Percentiles rank a stretch among this genome's conserved stretches.
Evolutionary conservation across 2,888 invertebrate species (phyloP).

Genomic region (Agonum fuliginosum): DNA sequence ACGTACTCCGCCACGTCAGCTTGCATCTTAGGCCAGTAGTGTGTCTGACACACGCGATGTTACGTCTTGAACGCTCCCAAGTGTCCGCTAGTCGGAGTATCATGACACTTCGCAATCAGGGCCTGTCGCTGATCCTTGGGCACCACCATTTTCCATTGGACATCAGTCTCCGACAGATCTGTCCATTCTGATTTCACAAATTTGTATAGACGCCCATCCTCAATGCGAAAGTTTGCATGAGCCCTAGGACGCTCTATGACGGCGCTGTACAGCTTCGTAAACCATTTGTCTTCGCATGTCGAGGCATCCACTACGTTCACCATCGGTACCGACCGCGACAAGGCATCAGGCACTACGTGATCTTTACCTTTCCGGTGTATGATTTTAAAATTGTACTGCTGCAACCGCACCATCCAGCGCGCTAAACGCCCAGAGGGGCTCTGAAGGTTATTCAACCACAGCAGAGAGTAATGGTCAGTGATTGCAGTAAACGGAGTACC

Average conservation of each 20-base stretch:
- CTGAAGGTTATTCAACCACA: neutral
- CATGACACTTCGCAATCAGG: neutral
- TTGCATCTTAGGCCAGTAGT: constrained; percentile 20
- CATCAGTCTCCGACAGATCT: neutral
- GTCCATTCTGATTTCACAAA: neutral
- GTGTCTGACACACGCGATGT: neutral
- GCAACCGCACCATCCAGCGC: constrained; percentile 57
- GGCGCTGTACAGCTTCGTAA: constrained; percentile 54
- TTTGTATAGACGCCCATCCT: neutral
- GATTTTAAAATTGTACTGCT: constrained; percentile 59
- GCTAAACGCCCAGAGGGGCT: neutral
- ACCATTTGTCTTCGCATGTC: constrained; percentile 32
- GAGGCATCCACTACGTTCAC: neutral
- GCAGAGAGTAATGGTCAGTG: constrained; percentile 26
- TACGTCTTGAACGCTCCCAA: neutral
- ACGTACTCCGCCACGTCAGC: constrained; percentile 27
- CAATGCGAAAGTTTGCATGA: neutral
- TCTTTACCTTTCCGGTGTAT: constrained; percentile 62
- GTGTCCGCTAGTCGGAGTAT: neutral
- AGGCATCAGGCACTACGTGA: constrained; percentile 63
- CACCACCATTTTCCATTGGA: constrained; percentile 1
- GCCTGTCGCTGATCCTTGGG: neutral
- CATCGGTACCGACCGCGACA: constrained; percentile 60
- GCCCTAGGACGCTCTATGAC: constrained; percentile 15
- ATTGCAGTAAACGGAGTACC: constrained; percentile 60